Conservation (phyloP, 2,888 invertebrate genomes). For the Lithophane ornitopus region DNA sequence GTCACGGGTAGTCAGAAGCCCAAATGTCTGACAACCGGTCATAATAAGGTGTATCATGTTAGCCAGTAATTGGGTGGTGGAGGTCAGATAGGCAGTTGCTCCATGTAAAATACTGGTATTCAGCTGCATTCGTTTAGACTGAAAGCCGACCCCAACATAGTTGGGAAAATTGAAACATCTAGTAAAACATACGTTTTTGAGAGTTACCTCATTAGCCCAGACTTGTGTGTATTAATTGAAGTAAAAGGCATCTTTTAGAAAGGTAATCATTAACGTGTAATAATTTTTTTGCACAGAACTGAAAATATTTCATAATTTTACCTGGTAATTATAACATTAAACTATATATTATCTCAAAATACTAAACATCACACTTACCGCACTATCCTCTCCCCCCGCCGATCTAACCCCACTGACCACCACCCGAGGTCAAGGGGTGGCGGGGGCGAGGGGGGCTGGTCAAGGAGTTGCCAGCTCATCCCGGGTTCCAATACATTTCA, state of each 20-base stretch:
- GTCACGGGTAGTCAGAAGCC: no score
- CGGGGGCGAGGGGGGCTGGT: conserved; percentile 74
- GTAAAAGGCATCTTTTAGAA: not conserved
- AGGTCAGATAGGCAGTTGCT: no score
- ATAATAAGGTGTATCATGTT: no score
- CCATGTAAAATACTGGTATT: no score
- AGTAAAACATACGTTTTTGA: not conserved
- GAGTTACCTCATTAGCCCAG: not conserved
- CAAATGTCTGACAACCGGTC: no score
- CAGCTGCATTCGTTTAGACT: no score
- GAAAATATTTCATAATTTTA: not conserved
- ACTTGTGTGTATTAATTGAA: not conserved
- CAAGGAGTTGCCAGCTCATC: conserved; percentile 87
- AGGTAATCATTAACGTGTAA: not conserved
- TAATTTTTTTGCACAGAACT: not conserved
- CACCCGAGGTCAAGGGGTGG: conserved; percentile 83
- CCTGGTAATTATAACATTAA: not conserved
- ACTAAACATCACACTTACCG: conserved; percentile 69
- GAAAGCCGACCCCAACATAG: no score
- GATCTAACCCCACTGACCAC: conserved; percentile 79
- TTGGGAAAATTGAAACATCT: not conserved
- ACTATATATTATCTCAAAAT: conserved; percentile 7
- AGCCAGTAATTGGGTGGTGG: no score
- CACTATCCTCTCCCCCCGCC: conserved; percentile 65
- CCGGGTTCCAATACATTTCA: conserved; percentile 90